Conservation (phyloP, 2,888 invertebrate genomes). For the Epistrophe grossulariae region DNA sequence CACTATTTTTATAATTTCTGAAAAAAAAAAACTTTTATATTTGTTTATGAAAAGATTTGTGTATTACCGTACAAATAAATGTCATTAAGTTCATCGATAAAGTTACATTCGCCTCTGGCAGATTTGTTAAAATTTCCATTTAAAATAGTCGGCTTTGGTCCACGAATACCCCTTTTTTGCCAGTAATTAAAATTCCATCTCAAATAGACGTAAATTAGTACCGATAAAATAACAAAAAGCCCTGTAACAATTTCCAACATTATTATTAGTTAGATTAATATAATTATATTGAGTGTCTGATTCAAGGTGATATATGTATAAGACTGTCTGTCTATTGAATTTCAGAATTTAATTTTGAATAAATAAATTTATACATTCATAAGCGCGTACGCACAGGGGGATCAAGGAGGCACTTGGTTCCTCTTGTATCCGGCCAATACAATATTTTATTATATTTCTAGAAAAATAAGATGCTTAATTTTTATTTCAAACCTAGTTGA, state of each 20-base stretch:
- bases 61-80: slow-evolving; percentile 81
- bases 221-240: neutral
- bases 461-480: too few relatives aligned
- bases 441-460: too few relatives aligned
- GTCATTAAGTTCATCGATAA: slow-evolving; percentile 81
- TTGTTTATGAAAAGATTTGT: neutral
- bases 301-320: neutral
- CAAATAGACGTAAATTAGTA: slow-evolving; percentile 79
- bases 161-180: slow-evolving; percentile 81
- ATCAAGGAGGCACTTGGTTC: too few relatives aligned
- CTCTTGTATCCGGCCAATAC: too few relatives aligned
- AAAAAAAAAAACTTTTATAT: neutral
- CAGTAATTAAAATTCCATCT: slow-evolving; percentile 82
- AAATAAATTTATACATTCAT: neutral
- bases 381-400: neutral
- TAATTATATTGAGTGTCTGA: neutral
- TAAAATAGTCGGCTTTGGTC: slow-evolving; percentile 81
- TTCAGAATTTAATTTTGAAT: neutral
- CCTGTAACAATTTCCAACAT: slow-evolving; percentile 29
- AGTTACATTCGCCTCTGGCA: slow-evolving; percentile 77
- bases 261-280: too few relatives aligned
- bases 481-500: too few relatives aligned
- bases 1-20: slow-evolving; percentile 77
- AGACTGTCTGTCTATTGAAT: neutral
- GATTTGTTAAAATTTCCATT: slow-evolving; percentile 82